Conservation (phyloP, 2,113 vertebrate genomes). For the Zingel zingel region DNA sequence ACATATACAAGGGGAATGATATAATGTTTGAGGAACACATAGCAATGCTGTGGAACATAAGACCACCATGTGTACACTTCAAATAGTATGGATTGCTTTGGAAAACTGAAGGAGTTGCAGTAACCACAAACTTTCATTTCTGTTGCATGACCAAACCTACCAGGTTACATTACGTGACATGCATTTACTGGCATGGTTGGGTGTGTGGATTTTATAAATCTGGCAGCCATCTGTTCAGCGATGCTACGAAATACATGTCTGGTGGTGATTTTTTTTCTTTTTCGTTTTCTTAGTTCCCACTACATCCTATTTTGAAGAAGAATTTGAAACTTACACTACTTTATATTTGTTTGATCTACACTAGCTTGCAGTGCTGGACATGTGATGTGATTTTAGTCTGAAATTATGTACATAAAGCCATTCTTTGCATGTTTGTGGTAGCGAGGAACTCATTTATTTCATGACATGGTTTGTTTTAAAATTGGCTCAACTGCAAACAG, state of each 20-base stretch:
- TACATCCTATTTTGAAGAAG: constrained; percentile 21
- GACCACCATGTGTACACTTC: not conserved
- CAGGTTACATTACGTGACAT: not conserved
- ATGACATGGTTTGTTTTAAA: constrained; percentile 19
- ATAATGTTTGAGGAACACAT: not conserved
- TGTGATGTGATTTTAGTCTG: constrained; percentile 35
- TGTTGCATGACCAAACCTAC: not conserved
- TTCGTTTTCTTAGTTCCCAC: not conserved
- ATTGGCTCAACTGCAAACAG: not conserved
- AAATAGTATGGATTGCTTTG: not conserved
- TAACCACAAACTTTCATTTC: not conserved
- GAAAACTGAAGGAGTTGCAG: not conserved
- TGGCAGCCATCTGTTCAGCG: constrained; percentile 48
- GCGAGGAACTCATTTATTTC: constrained; percentile 15
- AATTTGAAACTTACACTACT: not conserved
- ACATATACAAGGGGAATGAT: too few relatives aligned
- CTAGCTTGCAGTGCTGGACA: constrained; percentile 3
- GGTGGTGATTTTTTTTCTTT: not conserved
- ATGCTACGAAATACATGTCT: constrained; percentile 11
- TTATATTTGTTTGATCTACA: constrained; percentile 19
- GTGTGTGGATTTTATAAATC: not conserved
- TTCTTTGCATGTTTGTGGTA: not conserved
- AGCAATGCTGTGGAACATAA: not conserved
- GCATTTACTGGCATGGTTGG: not conserved
- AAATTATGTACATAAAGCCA: constrained; percentile 5